Evolutionary conservation across 2,113 vertebrate genomes (phyloP), one percentile per base, ranked within the genome.

Genomic region (Istiophorus platypterus): DNA sequence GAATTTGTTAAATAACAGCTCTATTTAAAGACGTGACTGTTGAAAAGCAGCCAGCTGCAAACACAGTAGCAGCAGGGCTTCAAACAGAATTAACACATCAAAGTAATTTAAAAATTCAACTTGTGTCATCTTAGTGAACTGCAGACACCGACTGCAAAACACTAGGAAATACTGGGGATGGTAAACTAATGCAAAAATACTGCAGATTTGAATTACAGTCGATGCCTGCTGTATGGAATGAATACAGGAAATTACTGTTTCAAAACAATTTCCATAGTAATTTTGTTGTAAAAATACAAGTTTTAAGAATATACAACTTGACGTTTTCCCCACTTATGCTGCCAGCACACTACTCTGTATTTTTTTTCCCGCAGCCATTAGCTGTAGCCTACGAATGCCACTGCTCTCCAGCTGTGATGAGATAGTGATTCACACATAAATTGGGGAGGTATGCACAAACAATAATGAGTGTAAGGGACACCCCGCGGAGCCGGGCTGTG

Each of bases 401-500:
- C 52, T 29, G 80, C 76, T 75, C 34, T 82, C 69, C 85, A 81
- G 83, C 83, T 82, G 86, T 84, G 88, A 85, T 68, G 68, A 83
- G 56, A 78, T 63, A 69, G 61, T 64, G 83, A 80, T 76, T 85
- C 37, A 34, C 81, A 62, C 31, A 72, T 71, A 66, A 84, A 92
- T 18, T 82, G 79, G 67, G 76, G 64, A 82, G 81, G 71, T 81
- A 39, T 64, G 76, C 72, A 76, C 65, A 47, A 86, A 72, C 85
- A 76, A 71, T 90, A 91, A 90, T 67, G 83, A 90, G 85, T 37
- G 52, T 47, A 54, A 72, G 86, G 76, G 78, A 57, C 78, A 66
- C 64, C 89, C 73, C 49, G n/a, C 72, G 72, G 74, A 90, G 70
- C 22, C 24, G 2, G 71, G 84, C 66, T 41, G 78, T 63, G 80